These are phyloP conservation scores for Dendrolimus punctatus DNA, from an alignment of 1,140 invertebrate genomes.

Conservation along the genomic window DNA sequence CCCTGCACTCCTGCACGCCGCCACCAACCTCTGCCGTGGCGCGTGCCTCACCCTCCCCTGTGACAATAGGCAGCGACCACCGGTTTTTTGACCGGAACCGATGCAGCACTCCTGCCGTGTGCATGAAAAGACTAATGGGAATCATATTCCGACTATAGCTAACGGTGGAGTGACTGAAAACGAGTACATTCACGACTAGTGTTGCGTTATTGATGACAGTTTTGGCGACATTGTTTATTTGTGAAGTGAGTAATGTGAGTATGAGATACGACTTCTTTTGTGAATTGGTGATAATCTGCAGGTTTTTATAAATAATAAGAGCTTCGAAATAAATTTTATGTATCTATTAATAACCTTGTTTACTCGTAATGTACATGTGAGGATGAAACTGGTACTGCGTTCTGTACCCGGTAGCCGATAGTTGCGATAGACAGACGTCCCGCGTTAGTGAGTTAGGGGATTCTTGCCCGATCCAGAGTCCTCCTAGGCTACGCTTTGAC, in stretches of 20 bases:
- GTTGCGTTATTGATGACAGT: constrained; percentile 6
- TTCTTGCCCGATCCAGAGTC: constrained; percentile 20
- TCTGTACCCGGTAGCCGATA: constrained; percentile 12
- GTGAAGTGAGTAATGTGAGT: constrained; percentile 24
- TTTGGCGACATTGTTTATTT: constrained; percentile 8
- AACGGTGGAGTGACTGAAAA: constrained; percentile 46
- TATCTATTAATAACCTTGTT: constrained; percentile 20
- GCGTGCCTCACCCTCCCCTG: constrained; percentile 44
- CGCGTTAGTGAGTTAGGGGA: constrained; percentile 20
- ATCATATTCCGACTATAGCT: constrained; percentile 40
- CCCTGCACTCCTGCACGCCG: constrained; percentile 45
- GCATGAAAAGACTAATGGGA: constrained; percentile 56
- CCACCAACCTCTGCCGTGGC: constrained; percentile 45
- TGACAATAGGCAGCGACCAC: constrained; percentile 28
- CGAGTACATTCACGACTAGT: neutral
- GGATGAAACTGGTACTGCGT: constrained; percentile 8
- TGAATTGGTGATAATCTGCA: constrained; percentile 38
- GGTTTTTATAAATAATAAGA: constrained; percentile 46
- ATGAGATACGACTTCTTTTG: constrained; percentile 24
- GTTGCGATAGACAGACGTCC: constrained; percentile 28
- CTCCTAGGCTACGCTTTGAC: constrained; percentile 56
- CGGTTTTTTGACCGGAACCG: constrained; percentile 44
- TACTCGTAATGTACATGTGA: constrained; percentile 11
- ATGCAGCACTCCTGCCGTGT: constrained; percentile 36
- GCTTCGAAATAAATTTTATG: constrained; percentile 49